These are phyloP conservation scores for Glomeris marginata DNA, from an alignment of 2,888 invertebrate species.

Conservation along the genomic window DNA sequence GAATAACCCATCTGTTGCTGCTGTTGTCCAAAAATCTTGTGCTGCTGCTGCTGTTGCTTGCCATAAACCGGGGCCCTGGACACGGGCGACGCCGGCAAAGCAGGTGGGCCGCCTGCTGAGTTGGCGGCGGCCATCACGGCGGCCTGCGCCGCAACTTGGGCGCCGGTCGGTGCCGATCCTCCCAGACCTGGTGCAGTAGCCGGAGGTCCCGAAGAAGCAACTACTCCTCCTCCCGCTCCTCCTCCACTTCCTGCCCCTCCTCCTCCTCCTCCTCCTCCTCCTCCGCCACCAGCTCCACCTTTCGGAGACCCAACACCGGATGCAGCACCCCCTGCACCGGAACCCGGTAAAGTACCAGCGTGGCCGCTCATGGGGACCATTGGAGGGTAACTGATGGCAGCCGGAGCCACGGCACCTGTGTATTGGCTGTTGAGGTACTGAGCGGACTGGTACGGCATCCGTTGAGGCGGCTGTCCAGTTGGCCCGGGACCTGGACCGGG, in stretches of 20 bases:
- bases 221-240: background rate
- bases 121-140: constrained; percentile 22
- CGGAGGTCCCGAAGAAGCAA: constrained; percentile 18
- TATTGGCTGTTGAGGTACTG: constrained; percentile 12
- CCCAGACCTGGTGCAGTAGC: background rate
- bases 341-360: too few relatives aligned
- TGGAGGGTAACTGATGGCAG: constrained; percentile 12
- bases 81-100: constrained; percentile 12
- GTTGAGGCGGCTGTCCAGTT: constrained; percentile 17
- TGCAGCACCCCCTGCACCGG: constrained; percentile 14
- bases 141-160: constrained; percentile 20
- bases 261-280: background rate
- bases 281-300: constrained; percentile 10
- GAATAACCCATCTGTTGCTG: too few relatives aligned
- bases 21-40: too few relatives aligned
- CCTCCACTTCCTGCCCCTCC: background rate
- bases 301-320: constrained; percentile 18
- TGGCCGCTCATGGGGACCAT: too few relatives aligned
- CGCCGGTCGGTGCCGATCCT: constrained; percentile 15
- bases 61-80: constrained; percentile 34
- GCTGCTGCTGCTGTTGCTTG: constrained; percentile 37
- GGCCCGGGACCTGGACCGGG: constrained; percentile 13
- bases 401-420: constrained; percentile 16
- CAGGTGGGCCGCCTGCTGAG: constrained; percentile 24
- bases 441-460: constrained; percentile 16